Evolutionary conservation across 2,888 invertebrate species (phyloP).

Genomic region (Pyrrhia umbra): DNA sequence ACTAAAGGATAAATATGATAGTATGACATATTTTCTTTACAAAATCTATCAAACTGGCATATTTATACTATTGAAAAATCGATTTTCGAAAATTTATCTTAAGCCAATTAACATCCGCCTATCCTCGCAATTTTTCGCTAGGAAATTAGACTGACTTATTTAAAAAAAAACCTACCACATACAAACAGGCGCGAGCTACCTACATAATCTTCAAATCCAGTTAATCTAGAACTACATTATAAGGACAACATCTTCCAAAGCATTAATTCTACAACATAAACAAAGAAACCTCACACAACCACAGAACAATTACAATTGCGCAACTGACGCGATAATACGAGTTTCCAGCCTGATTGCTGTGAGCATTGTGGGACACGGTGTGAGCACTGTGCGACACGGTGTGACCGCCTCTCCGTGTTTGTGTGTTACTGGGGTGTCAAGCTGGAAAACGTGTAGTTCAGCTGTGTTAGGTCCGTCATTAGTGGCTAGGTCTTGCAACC

Average conservation of each 20-base stretch:
- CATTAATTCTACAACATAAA: not conserved
- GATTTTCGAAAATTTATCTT: no score
- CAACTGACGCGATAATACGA: conserved; percentile 35
- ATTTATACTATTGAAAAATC: no score
- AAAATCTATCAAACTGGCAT: no score
- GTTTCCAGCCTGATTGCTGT: conserved; percentile 61
- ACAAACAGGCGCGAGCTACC: no score
- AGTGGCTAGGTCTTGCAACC: conserved; percentile 34
- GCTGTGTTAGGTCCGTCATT: conserved; percentile 17
- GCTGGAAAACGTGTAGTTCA: conserved; percentile 28
- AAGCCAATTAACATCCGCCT: no score
- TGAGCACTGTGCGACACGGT: conserved; percentile 46
- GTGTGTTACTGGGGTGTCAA: conserved; percentile 35
- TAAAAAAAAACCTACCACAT: no score
- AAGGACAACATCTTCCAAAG: conserved; percentile 31
- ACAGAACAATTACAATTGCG: conserved; percentile 49
- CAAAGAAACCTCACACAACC: conserved; percentile 26
- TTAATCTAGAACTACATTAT: not conserved
- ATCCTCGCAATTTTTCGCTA: no score
- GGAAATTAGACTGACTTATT: no score
- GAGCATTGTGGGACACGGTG: conserved; percentile 45
- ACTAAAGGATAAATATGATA: no score
- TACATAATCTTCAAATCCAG: no score
- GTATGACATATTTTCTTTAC: no score
- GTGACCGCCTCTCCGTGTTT: conserved; percentile 32